A percentile compares a stretch with the other conserved stretches of the same genome.
Evolutionary conservation across 2,888 invertebrate genomes (phyloP).

Genomic region (Flexamia atlantica): DNA sequence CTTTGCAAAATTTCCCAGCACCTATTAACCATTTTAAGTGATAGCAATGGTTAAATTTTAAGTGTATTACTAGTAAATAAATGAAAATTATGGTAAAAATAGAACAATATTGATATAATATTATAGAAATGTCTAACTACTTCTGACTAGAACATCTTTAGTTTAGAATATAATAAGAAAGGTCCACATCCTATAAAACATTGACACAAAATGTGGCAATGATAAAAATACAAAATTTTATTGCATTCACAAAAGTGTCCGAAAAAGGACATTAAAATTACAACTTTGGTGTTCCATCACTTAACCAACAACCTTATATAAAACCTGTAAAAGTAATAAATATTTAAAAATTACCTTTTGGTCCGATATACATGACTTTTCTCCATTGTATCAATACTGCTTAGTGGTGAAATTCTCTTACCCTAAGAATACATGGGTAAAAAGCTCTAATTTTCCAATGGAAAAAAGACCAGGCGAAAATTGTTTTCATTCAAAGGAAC

Average conservation of each 20-base stretch:
- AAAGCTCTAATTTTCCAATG: too few species aligned
- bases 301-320: constrained; percentile 40
- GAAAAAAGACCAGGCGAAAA: too few species aligned
- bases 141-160: constrained; percentile 49
- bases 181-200: constrained; percentile 48
- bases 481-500: too few species aligned
- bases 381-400: neutral
- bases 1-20: too few species aligned
- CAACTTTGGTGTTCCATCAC: constrained; percentile 59
- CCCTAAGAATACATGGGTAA: neutral
- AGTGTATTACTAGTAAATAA: neutral
- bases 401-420: neutral
- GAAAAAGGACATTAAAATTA: constrained; percentile 51
- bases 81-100: neutral
- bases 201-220: constrained; percentile 40
- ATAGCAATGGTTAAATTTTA: neutral
- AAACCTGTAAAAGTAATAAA: constrained; percentile 53
- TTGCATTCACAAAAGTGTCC: constrained; percentile 59
- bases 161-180: constrained; percentile 55
- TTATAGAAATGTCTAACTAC: constrained; percentile 39
- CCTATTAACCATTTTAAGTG: too few species aligned
- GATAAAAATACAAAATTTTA: constrained; percentile 60
- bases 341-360: constrained; percentile 45
- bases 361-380: constrained; percentile 36
- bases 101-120: constrained; percentile 15